Evolutionary conservation across 2,113 vertebrate genomes (phyloP).

Genomic region (Bungarus multicinctus): DNA sequence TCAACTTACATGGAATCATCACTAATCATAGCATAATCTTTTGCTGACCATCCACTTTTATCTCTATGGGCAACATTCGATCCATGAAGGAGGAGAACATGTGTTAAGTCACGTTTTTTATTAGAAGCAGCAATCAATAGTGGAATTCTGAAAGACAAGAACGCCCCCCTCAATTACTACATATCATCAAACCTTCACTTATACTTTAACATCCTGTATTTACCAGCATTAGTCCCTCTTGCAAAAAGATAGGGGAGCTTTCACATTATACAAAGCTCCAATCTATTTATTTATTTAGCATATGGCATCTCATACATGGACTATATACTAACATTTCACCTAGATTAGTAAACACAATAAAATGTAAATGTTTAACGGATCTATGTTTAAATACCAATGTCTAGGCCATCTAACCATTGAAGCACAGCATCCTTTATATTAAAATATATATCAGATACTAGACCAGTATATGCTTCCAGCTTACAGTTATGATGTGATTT

Average conservation of each 20-base stretch:
- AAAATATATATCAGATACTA: too few species aligned
- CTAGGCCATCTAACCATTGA: too few species aligned
- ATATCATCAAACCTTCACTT: neutral
- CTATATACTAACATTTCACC: neutral
- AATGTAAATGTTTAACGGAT: too few species aligned
- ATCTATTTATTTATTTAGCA: too few species aligned
- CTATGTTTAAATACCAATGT: too few species aligned
- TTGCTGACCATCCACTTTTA: constrained; percentile 79
- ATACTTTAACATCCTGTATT: neutral
- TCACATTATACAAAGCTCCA: neutral
- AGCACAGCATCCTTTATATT: too few species aligned
- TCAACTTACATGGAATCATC: constrained; percentile 80
- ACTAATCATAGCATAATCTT: constrained; percentile 80
- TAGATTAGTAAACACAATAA: too few species aligned
- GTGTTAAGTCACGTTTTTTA: constrained; percentile 77
- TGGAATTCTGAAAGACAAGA: constrained; percentile 69
- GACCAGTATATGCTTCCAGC: too few species aligned
- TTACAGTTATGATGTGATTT: too few species aligned
- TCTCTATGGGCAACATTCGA: constrained; percentile 80
- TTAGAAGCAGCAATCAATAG: constrained; percentile 82
- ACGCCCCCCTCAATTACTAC: neutral
- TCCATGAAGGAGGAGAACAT: constrained; percentile 73
- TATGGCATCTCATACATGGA: neutral
- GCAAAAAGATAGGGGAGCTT: neutral
- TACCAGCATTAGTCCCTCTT: neutral